Conservation (phyloP, 2,113 vertebrate genomes). For the Pterocles orientalis region DNA sequence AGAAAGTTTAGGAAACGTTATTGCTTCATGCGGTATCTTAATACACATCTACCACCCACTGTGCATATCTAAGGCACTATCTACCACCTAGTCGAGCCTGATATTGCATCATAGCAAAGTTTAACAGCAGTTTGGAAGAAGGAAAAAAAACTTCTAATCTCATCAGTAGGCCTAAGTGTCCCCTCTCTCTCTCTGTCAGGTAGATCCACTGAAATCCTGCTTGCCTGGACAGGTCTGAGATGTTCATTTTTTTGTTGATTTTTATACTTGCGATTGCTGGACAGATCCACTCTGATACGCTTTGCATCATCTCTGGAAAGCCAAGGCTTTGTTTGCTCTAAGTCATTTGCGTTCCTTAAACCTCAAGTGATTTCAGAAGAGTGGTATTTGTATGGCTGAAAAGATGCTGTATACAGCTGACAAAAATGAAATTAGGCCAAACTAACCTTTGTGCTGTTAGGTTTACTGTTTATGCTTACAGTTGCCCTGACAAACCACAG, state of each 20-base stretch:
- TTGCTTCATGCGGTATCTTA: conserved; percentile 50
- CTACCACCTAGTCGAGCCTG: conserved; percentile 28
- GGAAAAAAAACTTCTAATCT: background rate
- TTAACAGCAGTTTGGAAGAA: background rate
- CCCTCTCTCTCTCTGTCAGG: background rate
- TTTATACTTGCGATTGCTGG: background rate
- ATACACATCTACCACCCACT: conserved; percentile 52
- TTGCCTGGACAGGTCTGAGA: background rate
- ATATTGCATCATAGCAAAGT: conserved; percentile 33
- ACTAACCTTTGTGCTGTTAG: background rate
- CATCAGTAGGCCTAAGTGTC: background rate
- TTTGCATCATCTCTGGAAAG: background rate
- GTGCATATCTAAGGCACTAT: conserved; percentile 47
- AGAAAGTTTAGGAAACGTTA: conserved; percentile 50
- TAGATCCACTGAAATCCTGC: background rate
- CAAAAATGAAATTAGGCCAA: background rate
- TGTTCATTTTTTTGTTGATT: background rate
- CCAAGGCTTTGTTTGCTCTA: background rate
- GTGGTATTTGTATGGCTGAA: background rate
- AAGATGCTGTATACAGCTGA: background rate
- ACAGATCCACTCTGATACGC: background rate
- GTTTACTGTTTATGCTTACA: background rate
- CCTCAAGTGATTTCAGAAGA: background rate
- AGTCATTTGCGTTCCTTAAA: background rate
- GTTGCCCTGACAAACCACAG: background rate